A percentile compares a stretch with the other conserved stretches of the same genome.
Evolutionary conservation across 2,888 invertebrate genomes (phyloP).

Genomic region (Helleia helle): DNA sequence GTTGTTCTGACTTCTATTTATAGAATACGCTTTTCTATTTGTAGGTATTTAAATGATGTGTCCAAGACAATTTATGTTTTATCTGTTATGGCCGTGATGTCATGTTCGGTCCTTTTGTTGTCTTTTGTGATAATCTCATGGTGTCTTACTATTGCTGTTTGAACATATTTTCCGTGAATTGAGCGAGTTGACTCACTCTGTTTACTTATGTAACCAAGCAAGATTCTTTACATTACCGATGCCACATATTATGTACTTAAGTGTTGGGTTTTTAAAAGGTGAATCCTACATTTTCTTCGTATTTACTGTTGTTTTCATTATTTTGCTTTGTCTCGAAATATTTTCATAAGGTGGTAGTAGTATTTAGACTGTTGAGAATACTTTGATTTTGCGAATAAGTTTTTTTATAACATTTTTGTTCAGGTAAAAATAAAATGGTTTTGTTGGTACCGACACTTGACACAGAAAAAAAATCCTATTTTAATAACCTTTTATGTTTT

Average conservation of each 20-base stretch:
- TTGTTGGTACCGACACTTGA: no score
- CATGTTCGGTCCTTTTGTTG: slow-evolving; percentile 11
- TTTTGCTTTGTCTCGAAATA: no score
- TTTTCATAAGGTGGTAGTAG: no score
- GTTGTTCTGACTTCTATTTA: background rate
- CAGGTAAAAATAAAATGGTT: no score
- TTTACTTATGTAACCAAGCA: slow-evolving; percentile 32
- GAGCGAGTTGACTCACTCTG: slow-evolving; percentile 51
- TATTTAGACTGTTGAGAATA: background rate
- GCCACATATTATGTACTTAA: background rate
- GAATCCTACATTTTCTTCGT: no score
- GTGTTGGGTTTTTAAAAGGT: background rate
- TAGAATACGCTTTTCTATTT: no score
- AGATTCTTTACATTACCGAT: slow-evolving; percentile 7
- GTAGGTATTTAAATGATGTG: background rate
- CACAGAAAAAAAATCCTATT: no score
- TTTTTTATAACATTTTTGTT: no score
- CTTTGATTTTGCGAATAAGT: slow-evolving; percentile 14
- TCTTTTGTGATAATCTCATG: slow-evolving; percentile 13
- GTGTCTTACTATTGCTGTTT: slow-evolving; percentile 39
- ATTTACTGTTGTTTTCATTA: no score
- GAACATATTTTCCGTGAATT: slow-evolving; percentile 29
- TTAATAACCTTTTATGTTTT: no score
- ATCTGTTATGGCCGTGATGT: slow-evolving; percentile 11
- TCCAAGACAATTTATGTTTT: background rate